A percentile compares a stretch with the other conserved stretches of the same genome.
Evolutionary conservation across 2,888 invertebrate genomes (phyloP).

Genomic region (Lucinisca nassula): DNA sequence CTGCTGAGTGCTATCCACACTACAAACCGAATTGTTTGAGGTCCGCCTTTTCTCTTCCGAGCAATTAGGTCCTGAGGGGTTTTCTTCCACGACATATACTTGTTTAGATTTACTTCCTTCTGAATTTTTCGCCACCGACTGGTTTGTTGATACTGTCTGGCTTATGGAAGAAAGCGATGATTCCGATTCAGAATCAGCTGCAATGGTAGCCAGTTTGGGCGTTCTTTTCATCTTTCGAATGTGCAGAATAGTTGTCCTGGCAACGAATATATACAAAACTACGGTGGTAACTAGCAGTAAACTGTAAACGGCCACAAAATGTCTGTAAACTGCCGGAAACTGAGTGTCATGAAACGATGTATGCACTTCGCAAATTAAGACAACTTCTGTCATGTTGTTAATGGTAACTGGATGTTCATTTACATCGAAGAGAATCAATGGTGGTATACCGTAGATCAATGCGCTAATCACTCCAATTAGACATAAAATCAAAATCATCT

Average conservation of each 20-base stretch:
- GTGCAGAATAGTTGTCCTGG: neutral
- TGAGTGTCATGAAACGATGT: neutral
- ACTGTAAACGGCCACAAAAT: neutral
- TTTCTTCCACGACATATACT: neutral
- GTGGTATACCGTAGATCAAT: neutral
- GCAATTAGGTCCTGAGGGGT: neutral
- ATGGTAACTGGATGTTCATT: neutral
- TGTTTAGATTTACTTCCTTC: neutral
- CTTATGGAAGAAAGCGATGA: neutral
- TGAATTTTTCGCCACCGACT: neutral
- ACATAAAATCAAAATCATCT: neutral
- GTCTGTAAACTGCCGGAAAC: neutral
- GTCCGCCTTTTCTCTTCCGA: neutral
- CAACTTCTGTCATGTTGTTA: neutral
- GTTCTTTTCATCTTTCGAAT: neutral
- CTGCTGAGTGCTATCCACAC: neutral
- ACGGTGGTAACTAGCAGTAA: neutral
- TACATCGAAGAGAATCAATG: neutral
- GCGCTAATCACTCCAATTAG: neutral
- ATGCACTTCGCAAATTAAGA: neutral
- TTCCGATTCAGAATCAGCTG: neutral
- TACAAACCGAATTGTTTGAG: neutral
- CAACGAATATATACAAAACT: neutral
- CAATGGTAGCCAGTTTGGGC: neutral
- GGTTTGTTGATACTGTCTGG: neutral